phyloP scores from a whole-genome alignment of 2,888 invertebrate species.

The Agrotis ipsilon region DNA sequence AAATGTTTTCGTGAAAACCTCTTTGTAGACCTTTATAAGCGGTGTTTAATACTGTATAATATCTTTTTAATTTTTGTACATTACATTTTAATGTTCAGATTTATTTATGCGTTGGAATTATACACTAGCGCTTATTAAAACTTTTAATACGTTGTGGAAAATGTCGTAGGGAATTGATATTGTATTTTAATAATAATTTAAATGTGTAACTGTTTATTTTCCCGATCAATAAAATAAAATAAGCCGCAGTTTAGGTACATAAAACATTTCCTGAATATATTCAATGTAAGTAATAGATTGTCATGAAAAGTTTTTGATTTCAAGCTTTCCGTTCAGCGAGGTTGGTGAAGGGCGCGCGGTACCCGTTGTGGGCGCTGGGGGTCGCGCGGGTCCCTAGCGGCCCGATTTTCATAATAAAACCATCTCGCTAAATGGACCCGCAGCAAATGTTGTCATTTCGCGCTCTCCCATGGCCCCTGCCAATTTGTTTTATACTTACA shows the following conservation, averaged over 20 bases:
- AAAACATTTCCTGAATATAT: slow-evolving; percentile 3
- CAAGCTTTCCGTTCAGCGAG: slow-evolving; percentile 10
- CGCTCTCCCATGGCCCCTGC: slow-evolving; percentile 71
- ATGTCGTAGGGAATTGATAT: no score
- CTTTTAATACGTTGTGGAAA: no score
- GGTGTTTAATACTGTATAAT: no score
- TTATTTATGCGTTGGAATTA: background rate
- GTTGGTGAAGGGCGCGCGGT: slow-evolving; percentile 24
- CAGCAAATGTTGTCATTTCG: slow-evolving; percentile 72
- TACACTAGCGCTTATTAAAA: no score
- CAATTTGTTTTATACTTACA: slow-evolving; percentile 81
- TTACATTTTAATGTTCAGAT: background rate
- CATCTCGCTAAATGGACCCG: slow-evolving; percentile 82
- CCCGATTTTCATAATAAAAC: slow-evolving; percentile 87
- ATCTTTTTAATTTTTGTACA: background rate
- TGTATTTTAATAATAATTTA: no score
- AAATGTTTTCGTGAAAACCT: background rate
- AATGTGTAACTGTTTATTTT: no score
- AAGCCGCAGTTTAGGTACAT: no score
- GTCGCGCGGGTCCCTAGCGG: slow-evolving; percentile 69
- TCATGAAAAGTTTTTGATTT: slow-evolving; percentile 35
- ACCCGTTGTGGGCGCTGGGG: slow-evolving; percentile 20
- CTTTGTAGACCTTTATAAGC: background rate
- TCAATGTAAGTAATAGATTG: slow-evolving; percentile 14
- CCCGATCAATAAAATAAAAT: no score